Conservation (phyloP, 2,888 invertebrate species). For the Amblyjoppa proteus region DNA sequence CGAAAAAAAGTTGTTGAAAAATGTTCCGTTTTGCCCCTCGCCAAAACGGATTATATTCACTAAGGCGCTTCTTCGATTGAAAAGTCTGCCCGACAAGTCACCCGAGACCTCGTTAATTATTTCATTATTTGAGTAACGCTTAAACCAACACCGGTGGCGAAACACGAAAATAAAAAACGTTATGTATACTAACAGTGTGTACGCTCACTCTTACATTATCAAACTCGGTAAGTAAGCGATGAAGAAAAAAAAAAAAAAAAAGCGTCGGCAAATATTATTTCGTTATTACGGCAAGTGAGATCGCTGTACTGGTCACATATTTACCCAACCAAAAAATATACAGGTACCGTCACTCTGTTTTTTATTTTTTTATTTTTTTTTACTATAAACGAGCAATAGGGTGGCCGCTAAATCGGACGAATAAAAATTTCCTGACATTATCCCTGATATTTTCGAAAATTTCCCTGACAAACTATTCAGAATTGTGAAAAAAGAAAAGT, state of each 20-base stretch:
- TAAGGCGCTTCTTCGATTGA: not conserved
- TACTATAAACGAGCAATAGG: too few relatives aligned
- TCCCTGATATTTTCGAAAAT: too few relatives aligned
- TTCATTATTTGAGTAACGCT: constrained; percentile 18
- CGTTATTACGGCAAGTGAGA: constrained; percentile 7
- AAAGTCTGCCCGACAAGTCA: not conserved
- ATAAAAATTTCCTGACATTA: too few relatives aligned
- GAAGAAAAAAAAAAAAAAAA: not conserved
- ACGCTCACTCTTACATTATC: not conserved
- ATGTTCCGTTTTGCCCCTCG: too few relatives aligned
- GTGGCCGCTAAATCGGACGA: too few relatives aligned
- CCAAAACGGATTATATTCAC: not conserved
- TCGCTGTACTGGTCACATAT: not conserved
- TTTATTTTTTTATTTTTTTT: too few relatives aligned
- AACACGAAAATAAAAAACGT: constrained; percentile 21
- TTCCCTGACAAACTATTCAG: too few relatives aligned
- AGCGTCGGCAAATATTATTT: constrained; percentile 17
- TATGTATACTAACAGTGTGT: not conserved
- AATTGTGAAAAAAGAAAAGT: too few relatives aligned
- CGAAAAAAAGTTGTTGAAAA: too few relatives aligned
- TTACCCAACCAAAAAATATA: not conserved
- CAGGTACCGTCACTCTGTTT: not conserved
- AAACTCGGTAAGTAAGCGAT: constrained; percentile 10
- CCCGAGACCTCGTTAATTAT: not conserved
- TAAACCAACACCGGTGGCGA: constrained; percentile 6